Evolutionary conservation across 2,888 invertebrate genomes (phyloP), one percentile per base, ranked within the genome.

Genomic region (Ormyrus rosae): DNA sequence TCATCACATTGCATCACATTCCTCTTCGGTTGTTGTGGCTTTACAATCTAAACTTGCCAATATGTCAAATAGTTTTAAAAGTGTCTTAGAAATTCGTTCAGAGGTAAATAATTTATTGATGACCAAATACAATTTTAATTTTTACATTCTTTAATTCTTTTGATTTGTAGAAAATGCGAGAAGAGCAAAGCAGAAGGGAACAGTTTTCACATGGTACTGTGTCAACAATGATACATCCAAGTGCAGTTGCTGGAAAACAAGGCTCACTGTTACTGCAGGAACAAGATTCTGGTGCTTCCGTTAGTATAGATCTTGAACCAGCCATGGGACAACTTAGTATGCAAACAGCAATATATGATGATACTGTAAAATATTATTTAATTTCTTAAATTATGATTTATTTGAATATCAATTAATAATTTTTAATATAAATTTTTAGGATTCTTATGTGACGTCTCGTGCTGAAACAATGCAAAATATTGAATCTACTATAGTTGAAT

Each of bases 381-480:
- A 69, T 46, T 67, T 74, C 72, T 45, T 51, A 10, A 53, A 45
- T 78, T 71, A 61, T 68, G n/a, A 68, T 53, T 72, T 7, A 9
- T 69, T 78, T 51, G 50, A 56, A 11, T 56, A 56, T n/a, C 4
- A 56, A 56, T 10, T 60, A 60, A 60, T 60, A 60, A 60, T 34
- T n/a, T 48, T 0, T 45, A 61, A 65, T 51, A 34, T 67, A 71
- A 34, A 82, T 79, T 81, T 84, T 55, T 51, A 90, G 90, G 98
- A 98, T 88, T 93, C 95, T 68, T 99, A 99, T 92, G 94, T 98
- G 60, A 96, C 97, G 87, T 96, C 96, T 87, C 93, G 99, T 86
- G 98, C 98, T 58, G 98, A 98, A 90, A 98, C 99, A 0, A 99
- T 99, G 99, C 98, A 99, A 91, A 98, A 97, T 90, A 99, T 99